phyloP scores from a whole-genome alignment of 2,888 invertebrate species.

The Pristionchus fissidentatus region DNA sequence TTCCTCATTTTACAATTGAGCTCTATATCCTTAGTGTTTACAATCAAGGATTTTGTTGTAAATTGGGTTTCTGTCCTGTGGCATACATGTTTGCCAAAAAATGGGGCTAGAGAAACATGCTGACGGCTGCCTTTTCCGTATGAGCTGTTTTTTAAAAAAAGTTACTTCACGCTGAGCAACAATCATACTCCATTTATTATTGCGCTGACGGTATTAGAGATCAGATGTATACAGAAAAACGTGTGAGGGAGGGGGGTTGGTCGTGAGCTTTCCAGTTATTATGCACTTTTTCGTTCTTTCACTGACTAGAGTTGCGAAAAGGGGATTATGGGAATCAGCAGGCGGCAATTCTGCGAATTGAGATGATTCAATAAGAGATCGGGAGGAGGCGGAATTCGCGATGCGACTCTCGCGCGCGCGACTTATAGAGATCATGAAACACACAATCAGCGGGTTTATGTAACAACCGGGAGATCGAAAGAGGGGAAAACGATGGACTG shows the following conservation, averaged over 20 bases:
- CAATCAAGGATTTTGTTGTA: no score
- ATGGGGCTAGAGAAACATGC: no score
- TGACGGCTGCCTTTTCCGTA: no score
- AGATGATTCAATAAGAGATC: conserved; percentile 19
- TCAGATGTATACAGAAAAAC: not conserved
- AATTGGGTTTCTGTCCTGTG: no score
- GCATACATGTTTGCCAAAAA: no score
- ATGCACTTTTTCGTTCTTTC: not conserved
- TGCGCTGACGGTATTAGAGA: not conserved
- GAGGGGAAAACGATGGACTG: no score
- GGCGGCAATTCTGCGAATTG: no score
- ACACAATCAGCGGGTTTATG: not conserved
- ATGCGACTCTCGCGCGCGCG: not conserved
- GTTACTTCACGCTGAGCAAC: not conserved
- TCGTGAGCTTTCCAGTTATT: conserved; percentile 9
- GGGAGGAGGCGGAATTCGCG: not conserved
- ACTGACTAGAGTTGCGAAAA: not conserved
- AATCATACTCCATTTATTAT: conserved; percentile 38
- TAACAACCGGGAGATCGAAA: no score
- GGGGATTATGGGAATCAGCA: no score
- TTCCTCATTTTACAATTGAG: no score
- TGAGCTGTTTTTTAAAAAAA: not conserved
- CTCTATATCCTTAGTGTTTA: no score
- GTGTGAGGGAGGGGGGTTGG: not conserved
- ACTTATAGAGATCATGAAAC: not conserved